A percentile compares a stretch with the other conserved stretches of the same genome.
phyloP scores from a whole-genome alignment of 2,888 invertebrate genomes.

The Cactoblastis cactorum region DNA sequence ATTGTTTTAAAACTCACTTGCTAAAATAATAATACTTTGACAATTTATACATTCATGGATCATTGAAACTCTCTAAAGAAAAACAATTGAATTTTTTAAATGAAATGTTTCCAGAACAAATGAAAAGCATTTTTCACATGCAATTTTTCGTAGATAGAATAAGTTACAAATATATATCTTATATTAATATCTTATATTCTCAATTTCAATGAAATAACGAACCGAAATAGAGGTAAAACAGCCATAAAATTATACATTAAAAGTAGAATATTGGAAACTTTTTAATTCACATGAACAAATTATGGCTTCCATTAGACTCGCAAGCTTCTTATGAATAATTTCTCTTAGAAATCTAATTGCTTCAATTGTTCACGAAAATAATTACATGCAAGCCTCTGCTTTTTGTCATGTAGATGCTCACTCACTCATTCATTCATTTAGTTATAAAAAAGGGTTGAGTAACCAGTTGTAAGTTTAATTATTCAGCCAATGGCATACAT shows the following conservation, averaged over 20 bases:
- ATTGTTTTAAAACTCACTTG: background rate
- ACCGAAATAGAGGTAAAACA: background rate
- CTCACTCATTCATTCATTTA: background rate
- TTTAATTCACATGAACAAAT: slow-evolving; percentile 5
- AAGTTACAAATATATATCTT: too few species aligned
- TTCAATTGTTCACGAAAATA: slow-evolving; percentile 9
- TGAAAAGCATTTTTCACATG: too few species aligned
- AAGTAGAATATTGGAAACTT: background rate
- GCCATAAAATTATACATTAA: slow-evolving; percentile 4
- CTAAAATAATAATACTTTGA: background rate
- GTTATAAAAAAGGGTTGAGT: background rate
- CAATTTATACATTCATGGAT: too few species aligned
- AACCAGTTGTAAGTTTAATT: too few species aligned
- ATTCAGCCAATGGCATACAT: too few species aligned
- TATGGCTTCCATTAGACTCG: background rate
- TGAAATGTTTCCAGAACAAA: too few species aligned
- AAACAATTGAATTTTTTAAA: too few species aligned
- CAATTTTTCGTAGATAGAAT: too few species aligned
- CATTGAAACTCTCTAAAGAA: too few species aligned
- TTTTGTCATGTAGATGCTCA: too few species aligned
- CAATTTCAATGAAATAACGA: background rate
- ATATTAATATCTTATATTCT: too few species aligned
- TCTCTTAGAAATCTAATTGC: slow-evolving; percentile 12
- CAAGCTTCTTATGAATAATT: slow-evolving; percentile 7
- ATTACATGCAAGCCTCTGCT: background rate